Percentiles rank a stretch among this genome's conserved stretches.
These are phyloP conservation scores for Bhutanitis thaidina DNA, from an alignment of 2,888 invertebrate species.

Conservation along the genomic window DNA sequence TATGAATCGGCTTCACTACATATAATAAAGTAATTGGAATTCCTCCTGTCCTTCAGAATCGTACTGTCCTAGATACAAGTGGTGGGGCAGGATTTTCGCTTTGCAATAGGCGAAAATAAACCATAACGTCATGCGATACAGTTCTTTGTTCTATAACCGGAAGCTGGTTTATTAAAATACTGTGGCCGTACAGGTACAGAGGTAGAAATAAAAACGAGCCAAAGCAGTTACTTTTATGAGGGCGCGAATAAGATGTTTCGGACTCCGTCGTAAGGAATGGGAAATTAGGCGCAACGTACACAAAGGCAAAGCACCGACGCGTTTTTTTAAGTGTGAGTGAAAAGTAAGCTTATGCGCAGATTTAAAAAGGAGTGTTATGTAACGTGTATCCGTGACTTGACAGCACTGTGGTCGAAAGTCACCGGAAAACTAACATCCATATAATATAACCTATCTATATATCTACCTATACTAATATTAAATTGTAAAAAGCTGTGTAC, in stretches of 20 bases:
- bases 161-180: slow-evolving; percentile 75
- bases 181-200: slow-evolving; percentile 77
- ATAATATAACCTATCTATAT: too few species aligned
- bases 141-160: slow-evolving; percentile 35
- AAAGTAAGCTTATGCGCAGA: too few species aligned
- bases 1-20: slow-evolving; percentile 41
- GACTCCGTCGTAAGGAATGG: slow-evolving; percentile 75
- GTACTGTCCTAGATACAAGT: slow-evolving; percentile 75
- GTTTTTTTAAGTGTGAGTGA: too few species aligned
- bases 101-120: slow-evolving; percentile 30
- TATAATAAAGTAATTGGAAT: slow-evolving; percentile 77
- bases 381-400: too few species aligned
- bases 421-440: too few species aligned
- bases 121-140: slow-evolving; percentile 33
- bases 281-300: slow-evolving; percentile 40
- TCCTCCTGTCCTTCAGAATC: slow-evolving; percentile 71
- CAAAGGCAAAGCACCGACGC: slow-evolving; percentile 27
- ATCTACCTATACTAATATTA: too few species aligned
- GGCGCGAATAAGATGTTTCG: slow-evolving; percentile 80
- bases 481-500: too few species aligned
- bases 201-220: slow-evolving; percentile 78
- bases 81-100: slow-evolving; percentile 62
- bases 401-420: too few species aligned
- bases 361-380: too few species aligned
- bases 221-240: slow-evolving; percentile 80